phyloP scores from a whole-genome alignment of 2,888 invertebrate species.

The Pycnomerus fuliginosus region DNA sequence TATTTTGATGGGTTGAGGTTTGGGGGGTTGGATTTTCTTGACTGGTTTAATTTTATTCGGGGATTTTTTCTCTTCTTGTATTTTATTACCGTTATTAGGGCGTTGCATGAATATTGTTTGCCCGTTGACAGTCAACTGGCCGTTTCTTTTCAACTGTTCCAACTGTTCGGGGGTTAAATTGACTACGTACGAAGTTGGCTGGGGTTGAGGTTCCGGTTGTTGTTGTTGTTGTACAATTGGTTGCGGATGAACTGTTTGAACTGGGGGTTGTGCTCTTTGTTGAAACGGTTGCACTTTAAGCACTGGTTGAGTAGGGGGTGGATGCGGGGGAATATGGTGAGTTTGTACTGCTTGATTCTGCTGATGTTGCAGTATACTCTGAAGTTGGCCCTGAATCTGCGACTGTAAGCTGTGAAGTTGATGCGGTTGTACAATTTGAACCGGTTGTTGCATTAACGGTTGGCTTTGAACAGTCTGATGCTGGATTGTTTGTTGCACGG shows the following conservation, averaged over 20 bases:
- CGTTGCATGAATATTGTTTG: conserved; percentile 53
- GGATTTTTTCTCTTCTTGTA: conserved; percentile 35
- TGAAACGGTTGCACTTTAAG: conserved; percentile 50
- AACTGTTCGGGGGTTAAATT: conserved; percentile 52
- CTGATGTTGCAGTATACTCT: conserved; percentile 34
- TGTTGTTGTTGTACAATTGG: conserved; percentile 26
- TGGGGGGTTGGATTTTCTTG: conserved; percentile 34
- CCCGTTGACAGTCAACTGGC: conserved; percentile 52
- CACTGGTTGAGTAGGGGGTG: conserved; percentile 41
- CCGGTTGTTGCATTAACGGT: conserved; percentile 46
- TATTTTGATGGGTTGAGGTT: conserved; percentile 34
- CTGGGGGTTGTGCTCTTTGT: conserved; percentile 50
- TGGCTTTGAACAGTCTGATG: conserved; percentile 48
- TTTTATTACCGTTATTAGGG: conserved; percentile 33
- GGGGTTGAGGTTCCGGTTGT: conserved; percentile 28
- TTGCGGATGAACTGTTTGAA: conserved; percentile 47
- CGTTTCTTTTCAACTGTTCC: conserved; percentile 51
- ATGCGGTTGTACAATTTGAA: conserved; percentile 41
- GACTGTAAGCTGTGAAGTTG: conserved; percentile 47
- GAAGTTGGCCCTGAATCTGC: conserved; percentile 43
- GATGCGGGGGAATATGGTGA: conserved; percentile 31
- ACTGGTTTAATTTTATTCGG: conserved; percentile 49
- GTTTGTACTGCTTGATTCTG: conserved; percentile 39
- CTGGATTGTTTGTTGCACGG: conserved; percentile 46
- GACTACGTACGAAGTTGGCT: conserved; percentile 51